These are phyloP conservation scores for Cephus cinctus DNA, from an alignment of 1,140 invertebrate genomes.

Conservation along the genomic window DNA sequence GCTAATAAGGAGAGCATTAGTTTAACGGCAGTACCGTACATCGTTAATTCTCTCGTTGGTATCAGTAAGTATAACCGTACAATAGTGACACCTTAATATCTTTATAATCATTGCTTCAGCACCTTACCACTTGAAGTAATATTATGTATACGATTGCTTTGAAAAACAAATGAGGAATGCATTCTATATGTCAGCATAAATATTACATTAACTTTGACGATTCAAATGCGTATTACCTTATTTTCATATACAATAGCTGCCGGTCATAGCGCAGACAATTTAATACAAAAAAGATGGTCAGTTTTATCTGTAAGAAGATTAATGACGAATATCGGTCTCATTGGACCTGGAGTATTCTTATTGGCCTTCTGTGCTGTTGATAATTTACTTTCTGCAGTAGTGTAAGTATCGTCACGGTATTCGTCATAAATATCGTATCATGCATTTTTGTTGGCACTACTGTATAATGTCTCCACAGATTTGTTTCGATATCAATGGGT, in stretches of 20 bases:
- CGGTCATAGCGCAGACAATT: conserved; percentile 72
- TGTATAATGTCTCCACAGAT: conserved; percentile 46
- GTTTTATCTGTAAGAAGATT: conserved; percentile 71
- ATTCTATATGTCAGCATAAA: conserved; percentile 6
- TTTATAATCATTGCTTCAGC: too few species aligned
- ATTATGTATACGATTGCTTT: not conserved
- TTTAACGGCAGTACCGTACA: conserved; percentile 75
- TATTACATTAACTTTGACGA: conserved; percentile 6
- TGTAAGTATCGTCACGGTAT: too few species aligned
- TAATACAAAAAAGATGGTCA: conserved; percentile 69
- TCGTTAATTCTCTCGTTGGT: conserved; percentile 74
- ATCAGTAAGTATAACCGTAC: conserved; percentile 60
- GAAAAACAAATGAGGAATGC: not conserved
- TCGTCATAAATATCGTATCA: too few species aligned
- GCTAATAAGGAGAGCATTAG: conserved; percentile 73
- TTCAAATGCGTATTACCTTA: conserved; percentile 3
- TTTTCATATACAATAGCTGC: conserved; percentile 57
- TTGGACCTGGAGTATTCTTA: conserved; percentile 73
- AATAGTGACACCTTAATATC: too few species aligned
- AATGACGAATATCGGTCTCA: conserved; percentile 76
- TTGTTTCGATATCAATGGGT: conserved; percentile 77
- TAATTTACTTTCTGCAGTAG: conserved; percentile 68
- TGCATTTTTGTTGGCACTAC: conserved; percentile 8
- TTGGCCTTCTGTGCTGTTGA: conserved; percentile 74
- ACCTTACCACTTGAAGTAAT: too few species aligned